A percentile compares a stretch with the other conserved stretches of the same genome.
These are phyloP conservation scores for Micromussa lordhowensis DNA, from an alignment of 92 coral and sea anemone genomes.

Conservation along the genomic window DNA sequence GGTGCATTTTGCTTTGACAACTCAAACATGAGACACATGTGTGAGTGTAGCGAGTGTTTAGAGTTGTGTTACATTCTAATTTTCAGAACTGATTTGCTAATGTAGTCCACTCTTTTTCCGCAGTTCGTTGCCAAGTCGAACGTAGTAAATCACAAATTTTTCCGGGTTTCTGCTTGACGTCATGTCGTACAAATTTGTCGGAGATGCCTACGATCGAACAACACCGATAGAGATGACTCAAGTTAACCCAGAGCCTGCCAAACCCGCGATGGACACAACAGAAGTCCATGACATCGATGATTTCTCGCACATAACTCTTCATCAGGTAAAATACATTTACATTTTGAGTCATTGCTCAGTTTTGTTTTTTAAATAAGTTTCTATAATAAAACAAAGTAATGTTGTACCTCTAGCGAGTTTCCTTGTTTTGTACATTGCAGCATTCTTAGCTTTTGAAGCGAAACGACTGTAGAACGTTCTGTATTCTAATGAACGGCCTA, in stretches of 20 bases:
- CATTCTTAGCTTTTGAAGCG: not conserved
- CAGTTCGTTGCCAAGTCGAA: conserved; percentile 1
- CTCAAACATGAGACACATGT: not conserved
- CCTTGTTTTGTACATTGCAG: not conserved
- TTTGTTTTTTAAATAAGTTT: not conserved
- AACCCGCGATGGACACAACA: not conserved
- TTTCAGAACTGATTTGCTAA: not conserved
- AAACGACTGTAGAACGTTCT: not conserved
- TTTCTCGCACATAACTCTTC: conserved; percentile 57
- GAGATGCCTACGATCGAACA: conserved; percentile 26
- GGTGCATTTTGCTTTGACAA: conserved; percentile 2
- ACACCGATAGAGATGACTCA: conserved; percentile 62
- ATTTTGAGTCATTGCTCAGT: not conserved
- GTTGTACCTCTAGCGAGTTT: not conserved
- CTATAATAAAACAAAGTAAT: not conserved
- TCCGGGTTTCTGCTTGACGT: not conserved
- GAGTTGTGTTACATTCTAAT: not conserved
- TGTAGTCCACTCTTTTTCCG: not conserved
- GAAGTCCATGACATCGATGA: conserved; percentile 49
- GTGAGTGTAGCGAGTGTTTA: not conserved
- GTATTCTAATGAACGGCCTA: not conserved
- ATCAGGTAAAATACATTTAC: conserved; percentile 47
- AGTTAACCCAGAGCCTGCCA: conserved; percentile 54
- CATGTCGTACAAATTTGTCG: conserved; percentile 46
- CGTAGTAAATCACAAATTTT: not conserved